A percentile compares a stretch with the other conserved stretches of the same genome.
phyloP scores from a whole-genome alignment of 2,797 vertebrate genomes.

The Ataeniobius toweri region DNA sequence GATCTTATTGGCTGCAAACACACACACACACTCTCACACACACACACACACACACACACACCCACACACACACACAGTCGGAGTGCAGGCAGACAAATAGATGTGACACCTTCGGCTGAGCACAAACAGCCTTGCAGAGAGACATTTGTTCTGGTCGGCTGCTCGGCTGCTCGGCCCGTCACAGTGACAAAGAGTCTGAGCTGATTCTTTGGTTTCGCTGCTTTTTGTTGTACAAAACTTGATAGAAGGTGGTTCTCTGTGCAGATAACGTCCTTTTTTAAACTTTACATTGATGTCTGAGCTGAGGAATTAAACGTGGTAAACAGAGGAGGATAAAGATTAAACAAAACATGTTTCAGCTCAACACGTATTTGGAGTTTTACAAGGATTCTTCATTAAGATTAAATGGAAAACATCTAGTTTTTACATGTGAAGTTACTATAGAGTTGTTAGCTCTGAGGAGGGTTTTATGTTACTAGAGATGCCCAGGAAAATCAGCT shows the following conservation, averaged over 20 bases:
- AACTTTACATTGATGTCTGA: not conserved
- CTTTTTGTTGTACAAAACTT: not conserved
- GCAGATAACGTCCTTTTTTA: constrained; percentile 16
- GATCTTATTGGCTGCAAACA: not conserved
- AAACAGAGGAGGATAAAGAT: not conserved
- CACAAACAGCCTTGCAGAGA: constrained; percentile 26
- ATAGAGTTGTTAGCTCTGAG: not conserved
- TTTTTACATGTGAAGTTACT: not conserved
- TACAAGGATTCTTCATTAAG: not conserved
- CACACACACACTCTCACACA: not conserved
- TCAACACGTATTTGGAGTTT: not conserved
- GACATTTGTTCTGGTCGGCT: constrained; percentile 40
- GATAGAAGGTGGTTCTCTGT: constrained; percentile 15
- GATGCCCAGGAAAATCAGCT: not conserved
- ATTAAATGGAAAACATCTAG: not conserved
- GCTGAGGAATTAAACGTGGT: not conserved
- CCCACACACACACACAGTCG: not conserved
- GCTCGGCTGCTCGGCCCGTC: constrained; percentile 30
- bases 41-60: not conserved
- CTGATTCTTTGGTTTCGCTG: constrained; percentile 8
- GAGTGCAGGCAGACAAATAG: constrained; percentile 24
- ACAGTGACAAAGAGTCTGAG: constrained; percentile 24
- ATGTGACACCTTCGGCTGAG: constrained; percentile 34
- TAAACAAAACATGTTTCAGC: not conserved
- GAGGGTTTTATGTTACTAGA: not conserved